Percentiles rank a stretch among this genome's conserved stretches.
Conservation (phyloP, 2,888 invertebrate species). For the Eristalis arbustorum region DNA sequence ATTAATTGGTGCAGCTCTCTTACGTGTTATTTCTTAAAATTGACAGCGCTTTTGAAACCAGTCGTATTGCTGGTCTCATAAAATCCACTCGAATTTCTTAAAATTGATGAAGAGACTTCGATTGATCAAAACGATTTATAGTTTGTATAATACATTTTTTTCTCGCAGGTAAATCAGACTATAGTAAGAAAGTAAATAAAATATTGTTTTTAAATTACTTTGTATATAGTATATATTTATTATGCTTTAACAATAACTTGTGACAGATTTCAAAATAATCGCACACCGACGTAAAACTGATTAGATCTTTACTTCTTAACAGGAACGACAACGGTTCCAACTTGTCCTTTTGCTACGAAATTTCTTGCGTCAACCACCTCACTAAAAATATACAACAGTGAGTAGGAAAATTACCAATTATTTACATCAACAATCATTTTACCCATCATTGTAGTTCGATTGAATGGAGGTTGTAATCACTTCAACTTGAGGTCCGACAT, state of each 20-base stretch:
- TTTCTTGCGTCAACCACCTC: slow-evolving; percentile 73
- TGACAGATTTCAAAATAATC: background rate
- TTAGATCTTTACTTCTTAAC: background rate
- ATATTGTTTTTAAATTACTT: background rate
- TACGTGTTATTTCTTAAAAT: too few relatives aligned
- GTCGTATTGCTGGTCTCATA: too few relatives aligned
- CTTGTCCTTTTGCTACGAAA: slow-evolving; percentile 75
- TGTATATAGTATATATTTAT: background rate
- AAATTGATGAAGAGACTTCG: too few relatives aligned
- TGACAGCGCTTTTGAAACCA: too few relatives aligned
- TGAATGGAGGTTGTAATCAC: slow-evolving; percentile 78
- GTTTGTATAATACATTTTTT: too few relatives aligned
- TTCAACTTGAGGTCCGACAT: slow-evolving; percentile 75
- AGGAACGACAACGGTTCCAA: slow-evolving; percentile 77
- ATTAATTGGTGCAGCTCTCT: too few relatives aligned
- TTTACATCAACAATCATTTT: slow-evolving; percentile 10
- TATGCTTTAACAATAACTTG: background rate
- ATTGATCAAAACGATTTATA: too few relatives aligned
- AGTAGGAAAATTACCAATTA: background rate
- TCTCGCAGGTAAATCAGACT: too few relatives aligned
- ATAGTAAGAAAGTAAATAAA: background rate
- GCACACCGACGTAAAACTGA: too few relatives aligned
- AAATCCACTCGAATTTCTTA: too few relatives aligned
- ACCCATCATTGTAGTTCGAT: slow-evolving; percentile 77
- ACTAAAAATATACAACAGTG: slow-evolving; percentile 56